A percentile compares a stretch with the other conserved stretches of the same genome.
phyloP scores from a whole-genome alignment of 2,113 vertebrate genomes.

The Chloropsis cyanopogon region DNA sequence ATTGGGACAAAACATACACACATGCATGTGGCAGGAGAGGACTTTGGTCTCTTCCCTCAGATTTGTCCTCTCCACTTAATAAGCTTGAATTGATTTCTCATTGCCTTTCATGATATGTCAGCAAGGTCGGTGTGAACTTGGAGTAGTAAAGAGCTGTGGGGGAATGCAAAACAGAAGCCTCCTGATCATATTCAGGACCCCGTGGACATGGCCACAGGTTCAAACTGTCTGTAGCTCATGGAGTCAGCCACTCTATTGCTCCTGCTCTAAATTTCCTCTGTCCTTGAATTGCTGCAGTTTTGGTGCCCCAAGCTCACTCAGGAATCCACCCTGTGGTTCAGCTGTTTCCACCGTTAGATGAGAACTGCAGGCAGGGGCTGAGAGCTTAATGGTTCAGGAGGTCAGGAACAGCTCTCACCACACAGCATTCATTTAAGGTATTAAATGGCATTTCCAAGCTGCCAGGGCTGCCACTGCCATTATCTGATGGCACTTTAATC shows the following conservation, averaged over 20 bases:
- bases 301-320: neutral
- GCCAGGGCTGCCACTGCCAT: neutral
- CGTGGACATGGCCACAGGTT: neutral
- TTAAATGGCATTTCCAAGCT: conserved; percentile 13
- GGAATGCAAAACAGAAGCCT: neutral
- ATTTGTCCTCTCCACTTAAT: neutral
- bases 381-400: neutral
- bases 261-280: neutral
- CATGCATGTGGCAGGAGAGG: neutral
- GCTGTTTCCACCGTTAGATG: neutral
- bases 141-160: neutral
- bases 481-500: neutral
- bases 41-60: neutral
- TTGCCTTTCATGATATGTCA: neutral
- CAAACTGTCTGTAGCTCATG: neutral
- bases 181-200: neutral
- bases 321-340: neutral
- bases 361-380: neutral
- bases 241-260: neutral
- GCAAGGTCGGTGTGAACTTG: neutral
- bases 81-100: neutral
- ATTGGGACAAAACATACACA: neutral
- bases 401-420: neutral
- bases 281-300: neutral
- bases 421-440: neutral